phyloP scores from a whole-genome alignment of 2,113 vertebrate species.

The Turdus rufiventris region DNA sequence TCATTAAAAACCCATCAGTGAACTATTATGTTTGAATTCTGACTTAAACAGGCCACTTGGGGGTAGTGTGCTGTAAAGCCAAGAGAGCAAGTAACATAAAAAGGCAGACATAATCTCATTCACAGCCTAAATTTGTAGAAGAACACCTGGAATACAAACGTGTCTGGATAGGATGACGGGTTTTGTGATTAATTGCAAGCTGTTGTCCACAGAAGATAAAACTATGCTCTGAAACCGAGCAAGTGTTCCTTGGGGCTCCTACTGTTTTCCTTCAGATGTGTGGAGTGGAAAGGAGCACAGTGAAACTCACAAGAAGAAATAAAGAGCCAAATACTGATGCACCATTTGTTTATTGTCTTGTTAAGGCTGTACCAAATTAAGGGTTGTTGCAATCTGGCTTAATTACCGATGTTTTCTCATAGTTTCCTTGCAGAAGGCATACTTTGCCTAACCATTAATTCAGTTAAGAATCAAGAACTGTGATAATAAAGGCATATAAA shows the following conservation, averaged over 20 bases:
- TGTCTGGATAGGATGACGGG: background rate
- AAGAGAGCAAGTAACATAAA: conserved; percentile 37
- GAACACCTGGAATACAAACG: conserved; percentile 53
- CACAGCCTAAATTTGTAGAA: conserved; percentile 29
- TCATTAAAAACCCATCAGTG: conserved; percentile 38
- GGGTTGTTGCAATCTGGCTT: background rate
- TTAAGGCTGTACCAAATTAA: background rate
- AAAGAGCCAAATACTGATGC: background rate
- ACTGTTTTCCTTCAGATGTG: background rate
- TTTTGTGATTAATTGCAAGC: conserved; percentile 27
- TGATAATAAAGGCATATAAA: background rate
- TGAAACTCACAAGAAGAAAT: background rate
- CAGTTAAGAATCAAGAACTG: background rate
- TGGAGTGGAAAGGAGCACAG: background rate
- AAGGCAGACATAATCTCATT: conserved; percentile 52
- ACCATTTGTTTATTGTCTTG: background rate
- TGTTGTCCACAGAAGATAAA: background rate
- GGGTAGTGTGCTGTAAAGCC: conserved; percentile 35
- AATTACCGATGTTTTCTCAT: background rate
- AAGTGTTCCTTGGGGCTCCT: background rate
- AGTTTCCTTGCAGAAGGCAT: background rate
- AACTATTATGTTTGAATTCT: conserved; percentile 41
- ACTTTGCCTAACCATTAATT: background rate
- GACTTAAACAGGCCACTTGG: conserved; percentile 41
- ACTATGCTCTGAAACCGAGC: background rate